Conservation (phyloP, 2,797 vertebrate genomes). For the Lithobates pipiens region DNA sequence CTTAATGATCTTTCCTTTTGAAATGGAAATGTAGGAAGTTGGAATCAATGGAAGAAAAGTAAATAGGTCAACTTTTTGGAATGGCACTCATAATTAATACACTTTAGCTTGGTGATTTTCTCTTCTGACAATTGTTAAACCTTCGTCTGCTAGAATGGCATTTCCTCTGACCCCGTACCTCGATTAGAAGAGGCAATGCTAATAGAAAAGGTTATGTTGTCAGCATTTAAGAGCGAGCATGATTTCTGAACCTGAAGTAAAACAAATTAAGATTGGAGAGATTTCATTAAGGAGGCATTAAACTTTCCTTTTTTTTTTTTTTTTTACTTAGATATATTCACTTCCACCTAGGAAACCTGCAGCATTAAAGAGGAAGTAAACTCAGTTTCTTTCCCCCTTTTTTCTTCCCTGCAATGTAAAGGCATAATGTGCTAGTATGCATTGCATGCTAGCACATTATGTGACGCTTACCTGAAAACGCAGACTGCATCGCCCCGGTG, state of each 20-base stretch:
- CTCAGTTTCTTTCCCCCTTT: too few species aligned
- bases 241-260: neutral
- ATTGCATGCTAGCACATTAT: too few species aligned
- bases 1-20: conserved; percentile 74
- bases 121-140: conserved; percentile 27
- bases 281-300: too few species aligned
- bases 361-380: too few species aligned
- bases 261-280: neutral
- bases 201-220: neutral
- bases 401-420: too few species aligned
- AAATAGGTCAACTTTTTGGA: conserved; percentile 63
- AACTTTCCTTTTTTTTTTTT: too few species aligned
- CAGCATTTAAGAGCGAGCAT: neutral
- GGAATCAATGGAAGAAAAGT: conserved; percentile 67
- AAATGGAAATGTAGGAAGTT: conserved; percentile 69
- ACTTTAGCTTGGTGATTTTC: conserved; percentile 47
- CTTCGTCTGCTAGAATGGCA: neutral
- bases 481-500: too few species aligned
- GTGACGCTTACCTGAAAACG: too few species aligned
- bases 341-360: too few species aligned
- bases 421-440: too few species aligned
- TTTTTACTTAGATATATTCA: too few species aligned
- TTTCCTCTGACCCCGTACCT: neutral
- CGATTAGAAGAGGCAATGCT: neutral
- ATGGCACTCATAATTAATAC: conserved; percentile 67